phyloP scores from a whole-genome alignment of 2,888 invertebrate genomes.

The Physocephala rufipes region DNA sequence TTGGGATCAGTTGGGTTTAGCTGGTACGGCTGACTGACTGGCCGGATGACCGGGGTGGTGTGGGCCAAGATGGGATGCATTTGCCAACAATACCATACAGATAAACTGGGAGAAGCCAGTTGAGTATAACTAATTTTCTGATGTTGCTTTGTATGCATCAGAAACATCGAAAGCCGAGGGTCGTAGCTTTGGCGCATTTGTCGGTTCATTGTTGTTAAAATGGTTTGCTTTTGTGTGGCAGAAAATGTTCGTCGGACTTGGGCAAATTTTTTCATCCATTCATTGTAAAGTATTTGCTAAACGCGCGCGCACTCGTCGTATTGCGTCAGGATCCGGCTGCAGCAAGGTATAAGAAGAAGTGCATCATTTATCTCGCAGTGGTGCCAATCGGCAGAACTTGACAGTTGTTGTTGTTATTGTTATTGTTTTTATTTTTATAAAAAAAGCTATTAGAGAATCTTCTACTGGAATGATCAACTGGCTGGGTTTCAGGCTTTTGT shows the following conservation, averaged over 20 bases:
- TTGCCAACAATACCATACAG: constrained; percentile 13
- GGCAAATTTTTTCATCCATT: neutral
- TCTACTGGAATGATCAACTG: constrained; percentile 20
- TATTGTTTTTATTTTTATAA: neutral
- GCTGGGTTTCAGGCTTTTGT: constrained; percentile 17
- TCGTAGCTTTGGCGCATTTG: constrained; percentile 13
- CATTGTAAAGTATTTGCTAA: constrained; percentile 13
- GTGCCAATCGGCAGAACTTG: constrained; percentile 33
- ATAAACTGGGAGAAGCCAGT: constrained; percentile 8
- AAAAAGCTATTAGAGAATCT: too few relatives aligned
- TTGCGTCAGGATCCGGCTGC: constrained; percentile 1
- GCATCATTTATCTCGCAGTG: constrained; percentile 35
- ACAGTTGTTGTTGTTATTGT: constrained; percentile 14
- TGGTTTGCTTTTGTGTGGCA: neutral
- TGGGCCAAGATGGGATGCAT: constrained; percentile 1
- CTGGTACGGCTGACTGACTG: too few relatives aligned
- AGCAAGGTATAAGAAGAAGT: constrained; percentile 3
- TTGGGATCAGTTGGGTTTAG: too few relatives aligned
- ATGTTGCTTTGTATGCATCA: neutral
- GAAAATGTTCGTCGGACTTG: neutral
- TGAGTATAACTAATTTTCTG: constrained; percentile 26
- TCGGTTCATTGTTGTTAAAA: neutral
- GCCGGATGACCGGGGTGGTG: too few relatives aligned
- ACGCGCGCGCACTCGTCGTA: constrained; percentile 3
- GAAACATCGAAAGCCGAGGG: neutral